Conservation (phyloP, 2,797 vertebrate genomes). For the Amblyopsis hoosieri region DNA sequence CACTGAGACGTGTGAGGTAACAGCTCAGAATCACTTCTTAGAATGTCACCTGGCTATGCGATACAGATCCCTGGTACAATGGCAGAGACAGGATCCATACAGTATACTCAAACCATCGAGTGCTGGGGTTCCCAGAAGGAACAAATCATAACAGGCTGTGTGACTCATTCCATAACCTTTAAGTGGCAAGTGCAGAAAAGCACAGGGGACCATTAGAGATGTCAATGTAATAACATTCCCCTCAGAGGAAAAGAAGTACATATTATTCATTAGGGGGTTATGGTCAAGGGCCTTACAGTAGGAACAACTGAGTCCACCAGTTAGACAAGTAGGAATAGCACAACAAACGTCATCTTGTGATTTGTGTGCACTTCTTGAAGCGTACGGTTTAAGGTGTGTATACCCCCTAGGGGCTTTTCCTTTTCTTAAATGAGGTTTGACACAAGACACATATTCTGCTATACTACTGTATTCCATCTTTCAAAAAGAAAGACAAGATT, state of each 20-base stretch:
- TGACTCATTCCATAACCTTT: constrained; percentile 49
- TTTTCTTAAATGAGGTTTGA: constrained; percentile 63
- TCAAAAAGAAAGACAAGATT: constrained; percentile 99
- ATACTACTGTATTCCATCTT: constrained; percentile 99
- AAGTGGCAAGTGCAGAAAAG: constrained; percentile 10
- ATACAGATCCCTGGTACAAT: constrained; percentile 39
- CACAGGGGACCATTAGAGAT: constrained; percentile 16
- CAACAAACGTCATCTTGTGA: background rate
- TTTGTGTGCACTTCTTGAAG: background rate
- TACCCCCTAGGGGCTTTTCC: background rate
- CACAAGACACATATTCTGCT: constrained; percentile 85
- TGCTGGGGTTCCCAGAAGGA: constrained; percentile 49
- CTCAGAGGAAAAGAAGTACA: background rate
- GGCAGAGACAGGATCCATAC: background rate
- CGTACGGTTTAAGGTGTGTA: constrained; percentile 14
- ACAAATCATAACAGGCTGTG: constrained; percentile 8
- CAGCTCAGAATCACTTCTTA: too few relatives aligned
- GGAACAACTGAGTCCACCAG: background rate
- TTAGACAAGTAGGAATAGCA: background rate
- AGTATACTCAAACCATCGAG: constrained; percentile 45
- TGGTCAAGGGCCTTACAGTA: background rate
- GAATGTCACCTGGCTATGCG: background rate
- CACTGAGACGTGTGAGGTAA: too few relatives aligned
- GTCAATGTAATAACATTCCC: constrained; percentile 23
- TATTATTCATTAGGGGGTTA: background rate